Base-by-base conservation (phyloP, 2,888 invertebrate genomes). In the Diachrysia chrysitis region DNA sequence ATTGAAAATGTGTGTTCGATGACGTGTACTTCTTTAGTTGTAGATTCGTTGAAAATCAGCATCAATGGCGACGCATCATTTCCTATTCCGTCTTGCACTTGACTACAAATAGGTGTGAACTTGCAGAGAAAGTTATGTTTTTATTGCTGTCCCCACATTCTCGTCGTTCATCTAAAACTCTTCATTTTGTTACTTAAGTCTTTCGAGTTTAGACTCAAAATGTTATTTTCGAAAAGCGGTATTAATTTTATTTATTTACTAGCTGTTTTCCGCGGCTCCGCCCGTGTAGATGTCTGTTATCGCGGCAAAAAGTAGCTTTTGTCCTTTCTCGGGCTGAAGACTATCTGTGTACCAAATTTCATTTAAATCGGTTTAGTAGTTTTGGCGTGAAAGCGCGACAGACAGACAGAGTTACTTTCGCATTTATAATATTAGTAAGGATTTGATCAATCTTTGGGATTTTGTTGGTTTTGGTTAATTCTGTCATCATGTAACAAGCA, bases 61-160 rank as follows among this genome's bases (percentile, higher is more conserved):
- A 60, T 84, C 83, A 85, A 83, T 80, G 57, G 63, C 23, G 62
- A 51, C 65, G 72, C 67, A 76, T 75, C 70, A 51, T 59, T 86
- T 88, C 87, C 87, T 77, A 80, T 88, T 88, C 88, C 84, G 83
- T 68, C 72, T 66, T 69, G 71, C 71, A 76, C 78, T 78, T 79
- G 77, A 78, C 69, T 73, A 73, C 80, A 90, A 91, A 90, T 89
- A 90, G 83, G 90, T 92, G 92, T 88, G 92, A 92, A 90, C 85
- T 85, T 84, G 76, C 57, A 77, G 83, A 82, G 90, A 90, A 91
- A 91, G 89, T 87, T 65, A 66, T 76, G 69, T 73, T 81, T 83
- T 82, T 78, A 80, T 82, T 79, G 54, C 66, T 63, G 60, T 71
- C 71, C 69, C 76, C 76, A 71, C 69, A 63, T 76, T 23, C 51